Evolutionary conservation across 1,140 invertebrate genomes (phyloP).

Genomic region (Lycorma delicatula): DNA sequence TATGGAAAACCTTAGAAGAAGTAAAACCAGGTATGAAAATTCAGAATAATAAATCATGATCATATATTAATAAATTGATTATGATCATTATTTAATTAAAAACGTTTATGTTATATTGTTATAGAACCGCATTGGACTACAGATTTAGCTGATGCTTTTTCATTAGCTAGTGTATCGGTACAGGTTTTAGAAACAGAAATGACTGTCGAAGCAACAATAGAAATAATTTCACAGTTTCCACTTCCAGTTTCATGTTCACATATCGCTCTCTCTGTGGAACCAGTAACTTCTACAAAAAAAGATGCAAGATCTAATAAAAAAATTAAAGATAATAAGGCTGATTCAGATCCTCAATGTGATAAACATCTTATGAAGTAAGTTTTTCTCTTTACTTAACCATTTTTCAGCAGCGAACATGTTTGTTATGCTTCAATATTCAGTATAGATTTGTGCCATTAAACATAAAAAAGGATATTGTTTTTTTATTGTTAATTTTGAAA

Average conservation of each 20-base stretch:
- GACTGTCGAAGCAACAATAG: constrained; percentile 11
- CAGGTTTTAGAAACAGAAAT: constrained; percentile 11
- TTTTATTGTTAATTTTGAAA: too few species aligned
- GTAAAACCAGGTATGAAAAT: background rate
- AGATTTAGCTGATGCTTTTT: constrained; percentile 18
- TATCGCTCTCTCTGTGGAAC: constrained; percentile 7
- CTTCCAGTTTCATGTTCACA: background rate
- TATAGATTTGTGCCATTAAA: too few species aligned
- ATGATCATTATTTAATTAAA: background rate
- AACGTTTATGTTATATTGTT: background rate
- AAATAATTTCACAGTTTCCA: constrained; percentile 7
- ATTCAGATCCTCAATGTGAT: constrained; percentile 1
- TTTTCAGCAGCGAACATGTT: too few species aligned
- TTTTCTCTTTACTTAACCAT: too few species aligned
- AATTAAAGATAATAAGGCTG: constrained; percentile 18
- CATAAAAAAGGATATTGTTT: too few species aligned
- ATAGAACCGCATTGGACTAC: constrained; percentile 22
- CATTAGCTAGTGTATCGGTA: constrained; percentile 15
- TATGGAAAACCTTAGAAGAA: background rate
- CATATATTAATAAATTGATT: background rate
- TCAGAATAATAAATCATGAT: background rate
- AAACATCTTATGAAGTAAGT: background rate
- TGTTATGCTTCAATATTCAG: too few species aligned
- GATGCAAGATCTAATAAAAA: background rate
- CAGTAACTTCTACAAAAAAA: background rate